These are phyloP conservation scores for Varecia variegata DNA, from an alignment of 2,797 vertebrate genomes.

Conservation along the genomic window DNA sequence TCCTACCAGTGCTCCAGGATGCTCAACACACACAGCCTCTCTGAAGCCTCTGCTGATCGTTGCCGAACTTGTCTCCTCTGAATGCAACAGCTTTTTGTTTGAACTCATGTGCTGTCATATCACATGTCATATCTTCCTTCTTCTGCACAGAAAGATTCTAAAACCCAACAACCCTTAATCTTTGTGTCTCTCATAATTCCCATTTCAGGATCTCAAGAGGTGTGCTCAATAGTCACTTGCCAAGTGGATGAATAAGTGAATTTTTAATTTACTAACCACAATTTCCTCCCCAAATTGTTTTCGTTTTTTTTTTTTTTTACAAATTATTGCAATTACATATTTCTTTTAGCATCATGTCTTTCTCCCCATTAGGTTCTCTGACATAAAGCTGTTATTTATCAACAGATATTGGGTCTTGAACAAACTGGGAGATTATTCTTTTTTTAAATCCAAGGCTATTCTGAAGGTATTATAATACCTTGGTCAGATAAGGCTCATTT, in stretches of 20 bases:
- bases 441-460: not conserved
- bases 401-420: not conserved
- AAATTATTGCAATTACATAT: not conserved
- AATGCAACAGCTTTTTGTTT: not conserved
- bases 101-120: not conserved
- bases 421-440: not conserved
- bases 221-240: not conserved
- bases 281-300: not conserved
- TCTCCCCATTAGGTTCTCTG: not conserved
- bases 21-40: not conserved
- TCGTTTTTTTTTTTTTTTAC: not conserved
- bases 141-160: not conserved
- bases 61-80: not conserved
- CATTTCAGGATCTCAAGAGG: not conserved
- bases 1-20: not conserved
- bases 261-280: not conserved
- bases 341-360: not conserved
- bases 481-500: not conserved
- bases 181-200: not conserved
- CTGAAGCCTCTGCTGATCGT: not conserved
- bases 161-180: not conserved
- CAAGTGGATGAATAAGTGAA: not conserved
- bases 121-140: fast-evolving
- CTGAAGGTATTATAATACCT: not conserved
- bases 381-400: not conserved